Conservation (phyloP, 2,888 invertebrate genomes). For the Entomobrya proxima region DNA sequence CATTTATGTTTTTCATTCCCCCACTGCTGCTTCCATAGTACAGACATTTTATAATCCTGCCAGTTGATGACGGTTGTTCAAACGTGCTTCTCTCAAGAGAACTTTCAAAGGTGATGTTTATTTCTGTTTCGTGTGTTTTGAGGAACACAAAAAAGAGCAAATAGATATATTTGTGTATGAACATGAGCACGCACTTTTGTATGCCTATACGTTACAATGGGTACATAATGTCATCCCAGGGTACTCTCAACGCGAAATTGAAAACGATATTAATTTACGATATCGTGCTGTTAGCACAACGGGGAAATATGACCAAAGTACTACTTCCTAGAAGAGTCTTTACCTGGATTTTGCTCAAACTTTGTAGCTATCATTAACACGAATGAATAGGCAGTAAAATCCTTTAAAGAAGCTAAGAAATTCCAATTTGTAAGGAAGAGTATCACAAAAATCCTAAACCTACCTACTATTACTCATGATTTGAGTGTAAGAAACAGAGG, state of each 20-base stretch:
- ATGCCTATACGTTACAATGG: too few species aligned
- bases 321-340: background rate
- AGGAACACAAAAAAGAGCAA: background rate
- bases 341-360: slow-evolving; percentile 4
- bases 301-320: background rate
- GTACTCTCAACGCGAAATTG: background rate
- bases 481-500: background rate
- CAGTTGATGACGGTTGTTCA: background rate
- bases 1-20: background rate
- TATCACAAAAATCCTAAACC: background rate
- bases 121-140: slow-evolving; percentile 47
- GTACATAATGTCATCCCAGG: background rate
- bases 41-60: background rate
- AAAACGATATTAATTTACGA: slow-evolving; percentile 38
- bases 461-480: too few species aligned
- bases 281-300: slow-evolving; percentile 32
- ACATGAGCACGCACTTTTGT: background rate
- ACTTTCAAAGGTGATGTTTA: slow-evolving; percentile 30
- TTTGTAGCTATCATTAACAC: background rate
- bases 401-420: background rate
- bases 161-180: too few species aligned
- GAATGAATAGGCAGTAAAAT: background rate
- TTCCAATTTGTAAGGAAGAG: background rate
- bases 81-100: slow-evolving; percentile 15
- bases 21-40: background rate